Evolutionary conservation across 2,113 vertebrate genomes (phyloP).

Genomic region (Sceloporus tristichus): DNA sequence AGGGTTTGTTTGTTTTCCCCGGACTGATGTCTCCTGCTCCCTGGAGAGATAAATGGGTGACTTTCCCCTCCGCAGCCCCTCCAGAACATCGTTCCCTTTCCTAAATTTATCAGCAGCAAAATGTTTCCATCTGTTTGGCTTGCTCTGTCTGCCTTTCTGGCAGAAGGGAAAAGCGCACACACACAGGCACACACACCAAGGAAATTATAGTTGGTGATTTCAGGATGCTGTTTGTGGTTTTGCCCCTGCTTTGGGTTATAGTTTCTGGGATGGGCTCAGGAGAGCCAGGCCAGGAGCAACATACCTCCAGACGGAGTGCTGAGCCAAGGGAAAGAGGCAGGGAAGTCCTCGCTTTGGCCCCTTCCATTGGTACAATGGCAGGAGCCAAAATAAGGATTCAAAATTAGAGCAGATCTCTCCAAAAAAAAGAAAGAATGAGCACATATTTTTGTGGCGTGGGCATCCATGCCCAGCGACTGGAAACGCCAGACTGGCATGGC

Average conservation of each 20-base stretch:
- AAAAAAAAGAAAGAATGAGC: not conserved
- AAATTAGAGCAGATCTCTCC: not conserved
- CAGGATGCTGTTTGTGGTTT: slow-evolving; percentile 49
- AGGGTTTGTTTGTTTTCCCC: too few relatives aligned
- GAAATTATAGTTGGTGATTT: slow-evolving; percentile 60
- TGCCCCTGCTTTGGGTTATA: slow-evolving; percentile 29
- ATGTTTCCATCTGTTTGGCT: slow-evolving; percentile 72
- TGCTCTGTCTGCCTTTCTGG: slow-evolving; percentile 50
- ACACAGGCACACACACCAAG: not conserved
- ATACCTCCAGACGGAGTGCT: not conserved
- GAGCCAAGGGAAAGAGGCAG: slow-evolving; percentile 43
- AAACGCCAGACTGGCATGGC: not conserved
- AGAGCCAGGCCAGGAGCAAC: slow-evolving; percentile 20
- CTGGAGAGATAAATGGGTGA: not conserved
- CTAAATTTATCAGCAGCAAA: slow-evolving; percentile 73
- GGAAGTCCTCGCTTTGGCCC: not conserved
- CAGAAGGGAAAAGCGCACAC: not conserved
- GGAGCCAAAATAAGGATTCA: not conserved
- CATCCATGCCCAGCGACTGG: not conserved
- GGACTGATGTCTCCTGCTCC: not conserved
- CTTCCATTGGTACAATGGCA: not conserved
- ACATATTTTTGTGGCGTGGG: not conserved
- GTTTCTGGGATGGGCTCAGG: slow-evolving; percentile 13
- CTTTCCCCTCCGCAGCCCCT: not conserved
- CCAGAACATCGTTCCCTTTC: not conserved